phyloP scores from a whole-genome alignment of 2,113 vertebrate genomes.

The Xenus cinereus region DNA sequence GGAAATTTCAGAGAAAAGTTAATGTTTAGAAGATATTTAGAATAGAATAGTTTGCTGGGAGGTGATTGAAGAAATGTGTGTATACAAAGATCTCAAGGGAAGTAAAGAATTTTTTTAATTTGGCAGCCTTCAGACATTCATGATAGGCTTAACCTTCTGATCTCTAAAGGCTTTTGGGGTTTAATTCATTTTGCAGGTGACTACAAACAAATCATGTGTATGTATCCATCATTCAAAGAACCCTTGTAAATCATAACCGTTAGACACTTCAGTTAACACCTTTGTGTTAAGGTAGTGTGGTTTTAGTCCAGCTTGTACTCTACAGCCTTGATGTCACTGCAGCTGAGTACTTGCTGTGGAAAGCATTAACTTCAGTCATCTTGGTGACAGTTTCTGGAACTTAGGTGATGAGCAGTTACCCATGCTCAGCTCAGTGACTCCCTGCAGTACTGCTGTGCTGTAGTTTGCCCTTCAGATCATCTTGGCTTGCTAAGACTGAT shows the following conservation, averaged over 20 bases:
- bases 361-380: not conserved
- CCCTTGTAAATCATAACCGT: not conserved
- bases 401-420: not conserved
- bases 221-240: not conserved
- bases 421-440: not conserved
- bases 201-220: not conserved
- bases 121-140: not conserved
- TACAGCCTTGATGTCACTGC: not conserved
- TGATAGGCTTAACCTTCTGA: not conserved
- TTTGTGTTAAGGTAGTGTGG: not conserved
- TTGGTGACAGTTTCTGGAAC: not conserved
- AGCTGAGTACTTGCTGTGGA: not conserved
- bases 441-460: not conserved
- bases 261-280: not conserved
- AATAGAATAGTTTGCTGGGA: not conserved
- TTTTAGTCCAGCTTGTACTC: not conserved
- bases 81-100: not conserved
- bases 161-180: not conserved
- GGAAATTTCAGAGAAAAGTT: not conserved
- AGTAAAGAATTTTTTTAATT: not conserved
- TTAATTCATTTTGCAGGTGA: constrained; percentile 21
- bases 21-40: not conserved
- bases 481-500: not conserved
- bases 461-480: not conserved
- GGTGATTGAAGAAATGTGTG: not conserved